Base-by-base conservation (phyloP, 2,113 vertebrate genomes). In the Cinclus cinclus region DNA sequence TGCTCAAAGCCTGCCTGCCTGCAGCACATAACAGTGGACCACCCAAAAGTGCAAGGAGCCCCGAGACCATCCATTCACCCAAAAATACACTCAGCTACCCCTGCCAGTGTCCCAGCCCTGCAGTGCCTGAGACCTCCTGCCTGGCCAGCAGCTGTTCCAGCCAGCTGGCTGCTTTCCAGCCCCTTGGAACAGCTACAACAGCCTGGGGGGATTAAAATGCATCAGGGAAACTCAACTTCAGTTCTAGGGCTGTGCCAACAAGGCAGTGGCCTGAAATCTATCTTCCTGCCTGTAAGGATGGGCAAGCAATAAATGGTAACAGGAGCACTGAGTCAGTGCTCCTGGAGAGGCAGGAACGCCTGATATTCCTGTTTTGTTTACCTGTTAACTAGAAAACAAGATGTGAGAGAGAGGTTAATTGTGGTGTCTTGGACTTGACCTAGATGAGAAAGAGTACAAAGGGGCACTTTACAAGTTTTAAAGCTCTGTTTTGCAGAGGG, bases 281-380 rank as follows among this genome's bases (percentile, higher is more conserved):
- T 21, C 52, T 70, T 49, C 50, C 46, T 19, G 44, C 23, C 44
- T 20, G 1, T 4, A 41, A 73, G 74, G 90, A 83, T 24, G 50
- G 55, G 63, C 49, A 69, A 65, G 75, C 37, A 90, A 46, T 25
- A 52, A 82, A 31, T 13, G 87, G 19, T 31, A 41, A 63, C 27
- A 11, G 31, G 31, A 65, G 56, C 52, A 13, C 37, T 3, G 76
- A 69, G 50, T 6, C 1, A 0, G 10, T 24, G 62, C 46, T 67
- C 2, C 0, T 0, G 11, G 15, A n/a, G n/a, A 58, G 52, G 9
- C 7, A 20, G 69, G 65, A 71, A 71, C 0, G 0, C 19, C 62
- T 30, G 3, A 35, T 8, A 37, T 4, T 85, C 49, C 46, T 33
- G n/a, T 22, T 80, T 15, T 41, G 58, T 21, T 75, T 79, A 49